These are phyloP conservation scores for Macrophya annulata DNA, from an alignment of 2,888 invertebrate species.

Conservation along the genomic window DNA sequence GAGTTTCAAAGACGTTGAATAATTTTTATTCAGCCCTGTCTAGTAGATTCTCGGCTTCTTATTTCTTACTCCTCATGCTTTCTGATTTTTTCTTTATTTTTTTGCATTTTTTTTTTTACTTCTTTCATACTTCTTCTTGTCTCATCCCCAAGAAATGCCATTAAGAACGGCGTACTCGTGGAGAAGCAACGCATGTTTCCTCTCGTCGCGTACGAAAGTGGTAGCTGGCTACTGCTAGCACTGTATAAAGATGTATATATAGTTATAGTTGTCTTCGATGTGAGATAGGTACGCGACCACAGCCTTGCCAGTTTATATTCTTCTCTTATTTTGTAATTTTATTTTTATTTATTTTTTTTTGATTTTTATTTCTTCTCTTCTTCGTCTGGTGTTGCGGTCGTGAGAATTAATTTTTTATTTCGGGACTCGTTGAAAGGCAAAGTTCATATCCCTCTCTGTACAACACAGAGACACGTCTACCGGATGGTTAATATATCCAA, in stretches of 20 bases:
- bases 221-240: neutral
- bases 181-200: conserved; percentile 24
- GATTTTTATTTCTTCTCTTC: neutral
- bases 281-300: conserved; percentile 45
- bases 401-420: conserved; percentile 50
- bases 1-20: neutral
- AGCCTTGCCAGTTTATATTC: conserved; percentile 43
- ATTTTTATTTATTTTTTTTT: neutral
- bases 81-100: neutral
- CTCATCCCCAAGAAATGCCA: conserved; percentile 44
- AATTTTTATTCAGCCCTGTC: neutral
- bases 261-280: conserved; percentile 37
- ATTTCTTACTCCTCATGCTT: neutral
- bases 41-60: conserved; percentile 1
- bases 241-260: neutral
- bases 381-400: conserved; percentile 19
- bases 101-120: neutral
- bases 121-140: conserved; percentile 7
- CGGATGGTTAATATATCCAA: conserved; percentile 15
- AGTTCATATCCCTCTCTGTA: conserved; percentile 18
- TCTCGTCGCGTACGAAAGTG: conserved; percentile 4
- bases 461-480: neutral
- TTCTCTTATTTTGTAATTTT: conserved; percentile 1
- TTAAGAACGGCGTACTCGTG: conserved; percentile 5
- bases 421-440: conserved; percentile 40